These are phyloP conservation scores for Drosophila bocki DNA, from an alignment of 1,140 invertebrate genomes.

Conservation along the genomic window DNA sequence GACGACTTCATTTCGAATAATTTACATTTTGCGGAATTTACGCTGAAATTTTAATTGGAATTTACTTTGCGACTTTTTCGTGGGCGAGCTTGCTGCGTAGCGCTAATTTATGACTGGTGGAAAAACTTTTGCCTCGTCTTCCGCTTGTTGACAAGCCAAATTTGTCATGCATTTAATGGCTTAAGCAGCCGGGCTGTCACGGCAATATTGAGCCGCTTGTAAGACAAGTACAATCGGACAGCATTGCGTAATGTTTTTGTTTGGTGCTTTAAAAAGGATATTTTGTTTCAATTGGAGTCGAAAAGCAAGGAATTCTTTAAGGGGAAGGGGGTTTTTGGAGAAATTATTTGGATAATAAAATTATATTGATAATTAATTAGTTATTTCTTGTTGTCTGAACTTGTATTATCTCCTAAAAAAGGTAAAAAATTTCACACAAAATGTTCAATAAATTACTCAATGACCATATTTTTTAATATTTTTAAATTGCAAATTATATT, in stretches of 20 bases:
- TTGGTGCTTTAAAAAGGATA: neutral
- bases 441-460: neutral
- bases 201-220: slow-evolving; percentile 44
- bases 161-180: slow-evolving; percentile 80
- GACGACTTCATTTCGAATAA: slow-evolving; percentile 80
- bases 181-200: slow-evolving; percentile 55
- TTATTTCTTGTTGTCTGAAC: neutral
- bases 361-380: neutral
- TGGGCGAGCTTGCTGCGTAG: slow-evolving; percentile 30
- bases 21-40: slow-evolving; percentile 83
- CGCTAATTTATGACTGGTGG: slow-evolving; percentile 67
- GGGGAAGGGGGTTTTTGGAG: neutral
- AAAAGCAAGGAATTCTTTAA: neutral
- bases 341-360: neutral
- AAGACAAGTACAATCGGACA: slow-evolving; percentile 25
- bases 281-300: neutral
- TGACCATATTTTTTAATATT: neutral
- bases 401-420: too few relatives aligned
- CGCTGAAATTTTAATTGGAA: slow-evolving; percentile 83
- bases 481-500: neutral
- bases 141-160: slow-evolving; percentile 77
- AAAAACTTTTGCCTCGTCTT: slow-evolving; percentile 70
- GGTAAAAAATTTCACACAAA: rapidly evolving
- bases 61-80: slow-evolving; percentile 74
- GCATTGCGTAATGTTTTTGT: slow-evolving; percentile 23